These are phyloP conservation scores for Listronotus oregonensis DNA, from an alignment of 1,140 invertebrate species.

Conservation along the genomic window DNA sequence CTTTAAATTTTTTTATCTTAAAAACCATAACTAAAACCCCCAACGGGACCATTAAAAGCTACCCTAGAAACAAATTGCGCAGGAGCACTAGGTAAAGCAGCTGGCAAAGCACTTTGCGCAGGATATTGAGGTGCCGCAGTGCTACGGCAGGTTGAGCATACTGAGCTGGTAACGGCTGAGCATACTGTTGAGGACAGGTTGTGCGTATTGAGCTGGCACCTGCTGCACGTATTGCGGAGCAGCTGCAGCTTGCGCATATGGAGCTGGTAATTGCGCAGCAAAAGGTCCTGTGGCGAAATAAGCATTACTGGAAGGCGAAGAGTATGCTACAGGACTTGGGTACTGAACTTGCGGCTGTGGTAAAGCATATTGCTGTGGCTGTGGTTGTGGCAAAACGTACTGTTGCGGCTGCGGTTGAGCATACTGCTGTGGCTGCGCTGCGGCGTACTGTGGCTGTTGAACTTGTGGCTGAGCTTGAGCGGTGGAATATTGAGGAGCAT, in stretches of 20 bases:
- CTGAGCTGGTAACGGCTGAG: no score
- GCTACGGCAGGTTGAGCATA: no score
- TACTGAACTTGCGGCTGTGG: conserved; percentile 1
- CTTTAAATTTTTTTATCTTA: neutral
- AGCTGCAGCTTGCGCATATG: neutral
- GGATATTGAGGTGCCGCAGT: no score
- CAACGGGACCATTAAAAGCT: conserved; percentile 17
- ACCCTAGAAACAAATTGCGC: conserved; percentile 25
- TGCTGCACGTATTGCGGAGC: neutral
- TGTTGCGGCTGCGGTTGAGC: conserved; percentile 1
- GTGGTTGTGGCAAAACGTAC: neutral
- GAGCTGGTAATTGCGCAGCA: conserved; percentile 20
- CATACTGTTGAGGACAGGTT: no score
- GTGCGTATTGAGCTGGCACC: no score
- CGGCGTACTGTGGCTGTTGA: neutral
- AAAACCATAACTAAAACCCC: conserved; percentile 27
- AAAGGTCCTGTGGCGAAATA: conserved; percentile 30
- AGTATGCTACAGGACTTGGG: neutral
- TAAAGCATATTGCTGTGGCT: neutral
- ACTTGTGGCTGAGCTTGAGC: conserved; percentile 1
- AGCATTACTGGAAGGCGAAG: conserved; percentile 2
- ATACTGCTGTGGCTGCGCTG: neutral
- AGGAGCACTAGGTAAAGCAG: neutral
- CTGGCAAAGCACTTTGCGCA: no score
- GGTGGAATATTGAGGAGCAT: conserved; percentile 1